These are phyloP conservation scores for Crotalus tigris DNA, from an alignment of 2,113 vertebrate species.

Conservation along the genomic window DNA sequence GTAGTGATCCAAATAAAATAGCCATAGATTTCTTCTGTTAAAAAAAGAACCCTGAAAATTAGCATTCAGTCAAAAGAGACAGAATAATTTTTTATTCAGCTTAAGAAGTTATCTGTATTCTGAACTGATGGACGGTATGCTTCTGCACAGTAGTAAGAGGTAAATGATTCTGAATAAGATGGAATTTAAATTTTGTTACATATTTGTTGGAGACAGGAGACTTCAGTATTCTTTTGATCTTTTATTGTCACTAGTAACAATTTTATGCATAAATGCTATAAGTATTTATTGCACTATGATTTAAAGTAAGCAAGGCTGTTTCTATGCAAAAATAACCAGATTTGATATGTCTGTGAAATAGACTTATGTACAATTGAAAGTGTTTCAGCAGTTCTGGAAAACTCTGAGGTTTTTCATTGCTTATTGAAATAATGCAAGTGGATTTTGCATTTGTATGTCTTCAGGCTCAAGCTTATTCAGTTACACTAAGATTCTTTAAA, in stretches of 20 bases:
- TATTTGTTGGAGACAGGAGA: slow-evolving; percentile 62
- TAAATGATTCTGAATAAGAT: slow-evolving; percentile 83
- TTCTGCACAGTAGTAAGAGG: slow-evolving; percentile 72
- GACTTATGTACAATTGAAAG: slow-evolving; percentile 43
- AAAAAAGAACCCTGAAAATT: slow-evolving; percentile 74
- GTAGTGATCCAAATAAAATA: slow-evolving; percentile 63
- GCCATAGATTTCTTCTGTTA: slow-evolving; percentile 61
- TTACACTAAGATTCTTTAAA: slow-evolving; percentile 64
- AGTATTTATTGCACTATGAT: slow-evolving; percentile 60
- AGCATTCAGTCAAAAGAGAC: slow-evolving; percentile 82
- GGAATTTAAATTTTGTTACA: slow-evolving; percentile 80
- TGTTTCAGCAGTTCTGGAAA: slow-evolving; percentile 55
- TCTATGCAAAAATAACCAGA: slow-evolving; percentile 51
- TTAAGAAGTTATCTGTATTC: slow-evolving; percentile 78
- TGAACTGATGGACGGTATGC: slow-evolving; percentile 58
- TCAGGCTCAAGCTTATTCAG: slow-evolving; percentile 63
- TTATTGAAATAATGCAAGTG: slow-evolving; percentile 65
- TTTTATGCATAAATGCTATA: slow-evolving; percentile 57
- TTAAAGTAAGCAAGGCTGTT: slow-evolving; percentile 47
- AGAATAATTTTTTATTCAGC: slow-evolving; percentile 82
- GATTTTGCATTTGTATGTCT: slow-evolving; percentile 67
- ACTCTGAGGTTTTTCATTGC: slow-evolving; percentile 55
- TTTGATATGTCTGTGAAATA: slow-evolving; percentile 50
- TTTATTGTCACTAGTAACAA: slow-evolving; percentile 68
- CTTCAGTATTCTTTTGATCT: slow-evolving; percentile 44